Evolutionary conservation across 1,140 invertebrate species (phyloP).

Genomic region (Aphaenogaster floridana): DNA sequence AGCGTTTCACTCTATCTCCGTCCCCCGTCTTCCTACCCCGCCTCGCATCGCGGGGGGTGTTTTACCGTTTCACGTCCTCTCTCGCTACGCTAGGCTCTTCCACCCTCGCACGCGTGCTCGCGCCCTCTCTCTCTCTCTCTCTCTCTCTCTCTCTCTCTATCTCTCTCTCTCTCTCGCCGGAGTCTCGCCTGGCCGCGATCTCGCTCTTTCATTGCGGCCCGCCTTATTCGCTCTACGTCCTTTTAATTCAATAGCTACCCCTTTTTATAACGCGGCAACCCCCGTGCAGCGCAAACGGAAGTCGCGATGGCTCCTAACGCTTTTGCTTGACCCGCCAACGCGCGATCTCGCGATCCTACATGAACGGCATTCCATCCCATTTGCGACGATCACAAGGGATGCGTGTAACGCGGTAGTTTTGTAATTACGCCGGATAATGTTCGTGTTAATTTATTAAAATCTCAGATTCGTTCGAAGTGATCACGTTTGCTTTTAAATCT

Average conservation of each 20-base stretch:
- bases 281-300: slow-evolving; percentile 69
- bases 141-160: neutral
- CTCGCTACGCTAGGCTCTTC: slow-evolving; percentile 9
- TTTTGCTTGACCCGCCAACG: slow-evolving; percentile 38
- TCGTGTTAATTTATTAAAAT: slow-evolving; percentile 1
- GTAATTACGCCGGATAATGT: slow-evolving; percentile 17
- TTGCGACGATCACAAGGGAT: neutral
- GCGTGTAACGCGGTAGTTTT: slow-evolving; percentile 5
- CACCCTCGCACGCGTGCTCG: slow-evolving; percentile 19
- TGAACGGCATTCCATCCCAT: slow-evolving; percentile 28
- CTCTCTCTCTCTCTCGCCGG: slow-evolving; percentile 1
- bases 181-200: slow-evolving; percentile 43
- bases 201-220: slow-evolving; percentile 41
- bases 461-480: neutral
- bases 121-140: neutral
- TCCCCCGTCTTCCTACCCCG: neutral
- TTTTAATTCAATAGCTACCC: slow-evolving; percentile 85
- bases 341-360: slow-evolving; percentile 31
- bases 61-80: slow-evolving; percentile 41
- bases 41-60: neutral
- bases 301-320: slow-evolving; percentile 57
- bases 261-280: slow-evolving; percentile 75
- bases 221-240: slow-evolving; percentile 77
- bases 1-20: slow-evolving; percentile 28
- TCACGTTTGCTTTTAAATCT: neutral